Evolutionary conservation across 2,797 vertebrate species (phyloP).

Genomic region (Ammospiza maritima): DNA sequence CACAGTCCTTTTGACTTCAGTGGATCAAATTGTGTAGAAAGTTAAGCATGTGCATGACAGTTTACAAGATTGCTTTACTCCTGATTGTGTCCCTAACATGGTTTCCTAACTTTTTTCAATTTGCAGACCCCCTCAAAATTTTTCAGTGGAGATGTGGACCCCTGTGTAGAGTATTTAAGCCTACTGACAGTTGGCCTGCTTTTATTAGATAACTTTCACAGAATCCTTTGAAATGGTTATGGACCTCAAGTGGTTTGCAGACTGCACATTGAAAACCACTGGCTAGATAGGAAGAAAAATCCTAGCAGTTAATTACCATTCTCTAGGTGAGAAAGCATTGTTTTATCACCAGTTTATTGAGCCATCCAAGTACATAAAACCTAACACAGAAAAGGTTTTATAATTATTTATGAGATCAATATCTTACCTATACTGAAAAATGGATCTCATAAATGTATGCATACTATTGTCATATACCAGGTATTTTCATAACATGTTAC

Average conservation of each 20-base stretch:
- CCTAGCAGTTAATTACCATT: constrained; percentile 19
- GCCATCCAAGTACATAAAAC: neutral
- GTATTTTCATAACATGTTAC: neutral
- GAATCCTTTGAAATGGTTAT: constrained; percentile 21
- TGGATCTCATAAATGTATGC: neutral
- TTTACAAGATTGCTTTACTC: neutral
- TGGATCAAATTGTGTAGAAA: neutral
- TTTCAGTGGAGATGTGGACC: constrained; percentile 40
- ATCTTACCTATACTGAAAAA: neutral
- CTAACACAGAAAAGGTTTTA: neutral
- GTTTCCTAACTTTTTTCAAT: constrained; percentile 35
- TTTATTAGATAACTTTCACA: constrained; percentile 36
- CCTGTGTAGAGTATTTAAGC: constrained; percentile 42
- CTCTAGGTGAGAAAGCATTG: constrained; percentile 21
- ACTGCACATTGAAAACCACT: constrained; percentile 32
- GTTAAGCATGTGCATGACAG: neutral
- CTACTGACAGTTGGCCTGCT: constrained; percentile 45
- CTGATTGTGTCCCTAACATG: neutral
- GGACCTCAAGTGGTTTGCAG: constrained; percentile 39
- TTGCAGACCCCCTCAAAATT: constrained; percentile 37
- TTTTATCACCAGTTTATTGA: neutral
- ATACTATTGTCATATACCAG: neutral
- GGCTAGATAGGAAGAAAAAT: constrained; percentile 37
- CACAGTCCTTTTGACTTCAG: neutral
- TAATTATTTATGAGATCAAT: neutral